Conservation (phyloP, 2,113 vertebrate species). For the Pao palembangensis region DNA sequence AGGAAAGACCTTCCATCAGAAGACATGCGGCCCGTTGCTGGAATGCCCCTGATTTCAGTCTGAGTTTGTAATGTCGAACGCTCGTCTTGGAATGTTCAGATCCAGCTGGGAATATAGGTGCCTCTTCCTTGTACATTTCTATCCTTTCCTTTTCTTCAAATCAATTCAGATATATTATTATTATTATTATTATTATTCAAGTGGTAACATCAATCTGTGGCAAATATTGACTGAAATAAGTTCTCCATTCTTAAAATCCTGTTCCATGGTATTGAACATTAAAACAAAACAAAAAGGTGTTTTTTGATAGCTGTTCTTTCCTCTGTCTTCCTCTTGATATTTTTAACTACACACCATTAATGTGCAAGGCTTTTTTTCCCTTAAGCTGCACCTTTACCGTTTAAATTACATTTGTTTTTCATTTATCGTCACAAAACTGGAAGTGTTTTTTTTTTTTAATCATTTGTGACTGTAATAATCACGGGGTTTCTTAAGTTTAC, state of each 20-base stretch:
- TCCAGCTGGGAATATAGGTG: conserved; percentile 85
- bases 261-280: conserved; percentile 91
- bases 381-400: not conserved
- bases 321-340: conserved; percentile 19
- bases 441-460: not conserved
- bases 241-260: conserved; percentile 88
- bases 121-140: conserved; percentile 91
- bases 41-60: conserved; percentile 85
- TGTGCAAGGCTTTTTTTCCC: not conserved
- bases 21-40: conserved; percentile 83
- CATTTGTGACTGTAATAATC: not conserved
- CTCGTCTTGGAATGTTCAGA: conserved; percentile 85
- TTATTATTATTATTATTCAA: conserved; percentile 68
- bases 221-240: conserved; percentile 83
- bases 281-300: conserved; percentile 83
- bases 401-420: not conserved
- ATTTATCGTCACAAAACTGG: not conserved
- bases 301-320: conserved; percentile 74
- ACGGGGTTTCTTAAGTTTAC: not conserved
- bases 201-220: conserved; percentile 82
- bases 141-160: conserved; percentile 82
- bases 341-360: not conserved
- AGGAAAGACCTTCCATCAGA: conserved; percentile 60
- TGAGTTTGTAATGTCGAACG: conserved; percentile 82
- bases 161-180: conserved; percentile 82